Evolutionary conservation across 1,140 invertebrate species (phyloP).

Genomic region (Nephila pilipes): DNA sequence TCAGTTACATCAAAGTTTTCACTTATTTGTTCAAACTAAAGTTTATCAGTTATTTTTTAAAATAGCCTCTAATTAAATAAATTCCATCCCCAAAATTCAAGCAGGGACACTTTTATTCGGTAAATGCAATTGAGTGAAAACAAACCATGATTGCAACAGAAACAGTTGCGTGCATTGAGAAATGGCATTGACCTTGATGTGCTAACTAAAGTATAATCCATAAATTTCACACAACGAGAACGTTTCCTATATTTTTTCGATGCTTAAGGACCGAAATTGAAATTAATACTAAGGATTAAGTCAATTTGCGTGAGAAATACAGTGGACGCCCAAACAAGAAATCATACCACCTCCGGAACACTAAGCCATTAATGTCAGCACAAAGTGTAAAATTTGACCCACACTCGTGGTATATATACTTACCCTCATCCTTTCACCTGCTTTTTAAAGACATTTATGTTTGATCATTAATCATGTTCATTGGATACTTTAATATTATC

Average conservation of each 20-base stretch:
- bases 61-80: no score
- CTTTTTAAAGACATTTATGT: background rate
- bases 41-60: no score
- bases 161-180: no score
- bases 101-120: no score
- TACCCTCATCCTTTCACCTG: background rate
- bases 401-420: background rate
- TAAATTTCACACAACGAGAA: background rate
- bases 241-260: background rate
- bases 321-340: background rate
- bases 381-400: background rate
- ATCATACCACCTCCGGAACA: background rate
- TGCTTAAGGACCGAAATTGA: background rate
- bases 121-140: no score
- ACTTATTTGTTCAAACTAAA: no score
- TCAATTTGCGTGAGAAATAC: background rate
- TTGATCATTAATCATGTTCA: background rate
- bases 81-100: no score
- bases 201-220: background rate
- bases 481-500: background rate
- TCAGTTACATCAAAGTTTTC: no score
- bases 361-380: constrained; percentile 13
- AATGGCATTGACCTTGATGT: no score
- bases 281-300: background rate
- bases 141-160: no score